Evolutionary conservation across 1,140 invertebrate species (phyloP), one percentile per base, ranked within the genome.

Genomic region (Marisa cornuarietis): DNA sequence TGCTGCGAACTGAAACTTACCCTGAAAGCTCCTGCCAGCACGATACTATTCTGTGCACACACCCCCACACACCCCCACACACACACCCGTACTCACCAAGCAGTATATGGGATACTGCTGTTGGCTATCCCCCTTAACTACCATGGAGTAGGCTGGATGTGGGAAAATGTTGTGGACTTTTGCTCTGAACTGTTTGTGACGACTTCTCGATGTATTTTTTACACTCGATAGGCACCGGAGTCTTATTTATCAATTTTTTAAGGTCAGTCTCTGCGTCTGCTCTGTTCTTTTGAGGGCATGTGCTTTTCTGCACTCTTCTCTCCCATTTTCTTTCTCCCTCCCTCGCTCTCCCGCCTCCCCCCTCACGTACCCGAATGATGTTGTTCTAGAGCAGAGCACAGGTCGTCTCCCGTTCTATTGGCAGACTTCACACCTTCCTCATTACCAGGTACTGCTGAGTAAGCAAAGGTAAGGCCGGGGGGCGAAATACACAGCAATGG

Each of bases 241-340:
- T 42, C 31, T 42, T 42, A 6, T 42, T 42, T 42, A 42, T 42
- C 31, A 42, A 42, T 4, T 42, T 2, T 42, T 42, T 42, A 42
- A 42, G 31, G 22, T 58, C 52, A 52, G 52, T 61, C 51, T 71
- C 10, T 76, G n/a, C 14, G 51, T 78, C 62, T 51, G 9, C 24
- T 49, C 51, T 18, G 11, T 49, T 24, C 14, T 71, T n/a, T 16
- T 42, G 6, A 0, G 16, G 20, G 20, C n/a, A 18, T 24, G 22
- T 73, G 13, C 62, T 54, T 79, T 24, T 72, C 58, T 71, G 18
- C 14, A 72, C 51, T n/a, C 62, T 22, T 42, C 79, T 75, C 79
- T 78, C 6, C 49, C 76, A 7, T 63, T 78, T 8, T 78, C 76
- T 78, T 5, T 78, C 76, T 66, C 61, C 68, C 76, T 68, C n/a